These are phyloP conservation scores for Adelphocoris suturalis DNA, from an alignment of 2,888 invertebrate species.

Conservation along the genomic window DNA sequence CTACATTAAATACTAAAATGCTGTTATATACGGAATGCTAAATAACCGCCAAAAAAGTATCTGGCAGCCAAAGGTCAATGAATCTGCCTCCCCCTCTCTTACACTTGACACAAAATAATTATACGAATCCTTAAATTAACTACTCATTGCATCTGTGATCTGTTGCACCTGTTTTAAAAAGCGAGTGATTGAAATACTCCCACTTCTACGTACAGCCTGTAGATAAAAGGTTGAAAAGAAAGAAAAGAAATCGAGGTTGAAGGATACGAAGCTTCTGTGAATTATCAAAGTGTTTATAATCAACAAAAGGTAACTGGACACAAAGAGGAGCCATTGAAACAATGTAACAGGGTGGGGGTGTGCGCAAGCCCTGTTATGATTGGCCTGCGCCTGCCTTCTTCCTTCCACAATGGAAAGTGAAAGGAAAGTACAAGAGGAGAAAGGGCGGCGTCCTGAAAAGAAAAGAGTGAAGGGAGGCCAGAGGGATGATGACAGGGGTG, in stretches of 20 bases:
- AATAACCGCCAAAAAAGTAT: too few relatives aligned
- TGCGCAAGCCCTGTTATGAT: slow-evolving; percentile 62
- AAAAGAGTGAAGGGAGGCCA: background rate
- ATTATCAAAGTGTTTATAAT: slow-evolving; percentile 65
- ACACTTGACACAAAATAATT: too few relatives aligned
- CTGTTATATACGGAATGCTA: too few relatives aligned
- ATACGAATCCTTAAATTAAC: too few relatives aligned
- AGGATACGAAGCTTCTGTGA: slow-evolving; percentile 43
- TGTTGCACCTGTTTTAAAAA: too few relatives aligned
- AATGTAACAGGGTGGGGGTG: slow-evolving; percentile 38
- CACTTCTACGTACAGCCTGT: too few relatives aligned
- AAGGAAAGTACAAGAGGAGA: slow-evolving; percentile 60
- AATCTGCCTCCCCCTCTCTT: too few relatives aligned
- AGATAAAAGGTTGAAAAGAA: background rate
- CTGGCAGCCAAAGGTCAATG: too few relatives aligned
- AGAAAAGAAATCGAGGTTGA: slow-evolving; percentile 9
- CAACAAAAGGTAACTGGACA: slow-evolving; percentile 61
- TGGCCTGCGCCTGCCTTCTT: slow-evolving; percentile 58
- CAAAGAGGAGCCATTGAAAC: slow-evolving; percentile 60
- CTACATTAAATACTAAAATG: too few relatives aligned
- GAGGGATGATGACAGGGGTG: background rate
- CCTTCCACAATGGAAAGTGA: slow-evolving; percentile 60
- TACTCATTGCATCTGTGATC: too few relatives aligned
- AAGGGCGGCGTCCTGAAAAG: background rate
- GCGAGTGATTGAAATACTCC: too few relatives aligned